These are phyloP conservation scores for Dasyprocta punctata DNA, from an alignment of 2,113 vertebrate species.

Conservation along the genomic window DNA sequence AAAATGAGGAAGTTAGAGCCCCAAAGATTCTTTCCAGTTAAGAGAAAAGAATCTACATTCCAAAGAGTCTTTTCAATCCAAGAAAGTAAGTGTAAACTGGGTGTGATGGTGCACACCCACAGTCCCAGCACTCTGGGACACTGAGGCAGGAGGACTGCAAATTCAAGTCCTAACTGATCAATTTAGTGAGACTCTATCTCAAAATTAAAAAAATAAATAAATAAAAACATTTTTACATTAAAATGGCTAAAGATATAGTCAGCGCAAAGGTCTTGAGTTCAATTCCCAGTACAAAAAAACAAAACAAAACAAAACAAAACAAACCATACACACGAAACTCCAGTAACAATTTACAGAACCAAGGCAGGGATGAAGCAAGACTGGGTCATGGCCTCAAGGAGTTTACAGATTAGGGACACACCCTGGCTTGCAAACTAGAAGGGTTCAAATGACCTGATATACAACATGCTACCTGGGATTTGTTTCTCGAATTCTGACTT, in stretches of 20 bases:
- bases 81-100: background rate
- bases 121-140: background rate
- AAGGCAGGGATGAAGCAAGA: background rate
- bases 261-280: background rate
- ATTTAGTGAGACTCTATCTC: background rate
- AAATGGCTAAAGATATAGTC: background rate
- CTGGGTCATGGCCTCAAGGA: background rate
- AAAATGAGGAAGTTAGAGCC: background rate
- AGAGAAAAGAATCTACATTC: constrained; percentile 22
- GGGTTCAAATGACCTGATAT: background rate
- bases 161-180: background rate
- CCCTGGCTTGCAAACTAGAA: background rate
- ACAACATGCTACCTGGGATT: background rate
- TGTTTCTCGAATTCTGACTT: background rate
- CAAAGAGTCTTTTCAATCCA: background rate
- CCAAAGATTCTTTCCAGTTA: constrained; percentile 6
- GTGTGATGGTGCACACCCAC: background rate
- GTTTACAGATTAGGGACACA: background rate
- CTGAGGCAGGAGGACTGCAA: background rate
- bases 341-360: background rate
- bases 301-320: background rate
- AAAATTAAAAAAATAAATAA: background rate
- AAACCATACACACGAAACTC: background rate
- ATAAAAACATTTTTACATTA: background rate
- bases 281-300: background rate